phyloP scores from a whole-genome alignment of 2,888 invertebrate genomes.

The Leptopilina drosophilae region DNA sequence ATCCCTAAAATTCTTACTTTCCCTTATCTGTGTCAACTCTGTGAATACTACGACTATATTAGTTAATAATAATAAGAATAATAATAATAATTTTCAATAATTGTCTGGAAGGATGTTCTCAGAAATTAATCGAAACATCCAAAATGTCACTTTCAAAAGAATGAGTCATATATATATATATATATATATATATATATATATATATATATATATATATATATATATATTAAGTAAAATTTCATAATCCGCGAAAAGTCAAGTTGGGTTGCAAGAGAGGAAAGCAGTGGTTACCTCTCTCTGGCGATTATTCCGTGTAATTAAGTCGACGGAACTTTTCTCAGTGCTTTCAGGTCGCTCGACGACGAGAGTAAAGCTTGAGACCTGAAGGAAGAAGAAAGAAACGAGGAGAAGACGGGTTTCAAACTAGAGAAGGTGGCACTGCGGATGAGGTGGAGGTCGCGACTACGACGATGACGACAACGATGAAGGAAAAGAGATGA shows the following conservation, averaged over 20 bases:
- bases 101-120: too few species aligned
- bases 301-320: constrained; percentile 82
- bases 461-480: constrained; percentile 51
- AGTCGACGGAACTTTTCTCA: constrained; percentile 79
- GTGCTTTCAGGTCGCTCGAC: constrained; percentile 67
- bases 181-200: too few species aligned
- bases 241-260: not conserved
- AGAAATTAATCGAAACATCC: too few species aligned
- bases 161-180: too few species aligned
- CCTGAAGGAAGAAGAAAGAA: constrained; percentile 49
- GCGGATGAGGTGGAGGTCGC: constrained; percentile 48
- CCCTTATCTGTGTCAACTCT: too few species aligned
- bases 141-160: too few species aligned
- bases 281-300: constrained; percentile 56
- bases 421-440: constrained; percentile 48
- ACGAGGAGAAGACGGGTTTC: constrained; percentile 51
- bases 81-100: too few species aligned
- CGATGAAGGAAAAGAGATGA: constrained; percentile 44
- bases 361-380: constrained; percentile 41
- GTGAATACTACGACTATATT: too few species aligned
- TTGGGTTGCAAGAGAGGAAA: not conserved
- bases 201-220: too few species aligned
- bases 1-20: too few species aligned
- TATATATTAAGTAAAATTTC: not conserved
- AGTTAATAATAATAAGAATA: too few species aligned